Evolutionary conservation across 30 jellyfish, hydroid and myxozoan species (phyloP).

Genomic region (Cassiopea xamachana): DNA sequence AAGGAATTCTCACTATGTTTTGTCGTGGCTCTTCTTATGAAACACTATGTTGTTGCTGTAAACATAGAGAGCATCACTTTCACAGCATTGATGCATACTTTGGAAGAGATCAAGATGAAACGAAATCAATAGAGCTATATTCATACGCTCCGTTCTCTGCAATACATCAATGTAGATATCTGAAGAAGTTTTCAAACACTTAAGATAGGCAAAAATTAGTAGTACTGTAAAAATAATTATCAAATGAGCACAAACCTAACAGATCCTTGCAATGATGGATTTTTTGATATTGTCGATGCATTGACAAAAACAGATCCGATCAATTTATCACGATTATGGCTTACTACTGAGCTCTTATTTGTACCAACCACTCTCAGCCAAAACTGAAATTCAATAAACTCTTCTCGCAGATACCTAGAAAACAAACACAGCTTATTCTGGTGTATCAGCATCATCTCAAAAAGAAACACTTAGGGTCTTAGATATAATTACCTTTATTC

Average conservation of each 20-base stretch:
- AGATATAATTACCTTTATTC: no score
- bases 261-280: constrained; percentile 41
- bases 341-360: constrained; percentile 6
- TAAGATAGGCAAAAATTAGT: no score
- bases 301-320: constrained; percentile 79
- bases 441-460: no score
- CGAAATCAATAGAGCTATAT: no score
- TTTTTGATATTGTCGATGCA: constrained; percentile 35
- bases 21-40: no score
- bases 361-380: constrained; percentile 63
- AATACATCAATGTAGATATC: not conserved
- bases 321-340: constrained; percentile 63
- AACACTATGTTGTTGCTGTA: no score
- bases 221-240: no score
- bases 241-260: constrained; percentile 59
- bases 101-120: no score
- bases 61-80: no score
- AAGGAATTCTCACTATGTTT: no score
- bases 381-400: constrained; percentile 84
- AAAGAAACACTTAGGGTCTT: no score
- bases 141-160: not conserved
- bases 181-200: not conserved
- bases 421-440: not conserved
- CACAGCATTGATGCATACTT: no score
- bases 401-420: constrained; percentile 92